A percentile compares a stretch with the other conserved stretches of the same genome.
Evolutionary conservation across 2,797 vertebrate species (phyloP).

Genomic region (Acrossocheilus wenchowensis): DNA sequence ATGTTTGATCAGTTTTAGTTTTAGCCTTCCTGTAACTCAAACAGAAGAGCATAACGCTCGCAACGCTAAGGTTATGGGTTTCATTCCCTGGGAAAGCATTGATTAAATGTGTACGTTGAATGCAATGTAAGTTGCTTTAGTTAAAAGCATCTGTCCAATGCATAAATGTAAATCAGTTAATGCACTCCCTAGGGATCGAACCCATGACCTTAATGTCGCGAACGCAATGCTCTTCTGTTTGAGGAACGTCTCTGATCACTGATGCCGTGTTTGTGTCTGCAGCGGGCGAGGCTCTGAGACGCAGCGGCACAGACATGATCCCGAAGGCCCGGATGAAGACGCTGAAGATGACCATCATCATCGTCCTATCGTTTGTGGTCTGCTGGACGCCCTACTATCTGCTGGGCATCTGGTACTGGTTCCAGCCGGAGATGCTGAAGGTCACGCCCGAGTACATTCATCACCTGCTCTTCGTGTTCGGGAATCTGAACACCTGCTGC

Average conservation of each 20-base stretch:
- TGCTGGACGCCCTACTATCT: constrained; percentile 93
- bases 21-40: background rate
- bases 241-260: background rate
- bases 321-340: constrained; percentile 90
- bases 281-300: constrained; percentile 78
- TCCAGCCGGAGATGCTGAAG: constrained; percentile 83
- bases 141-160: background rate
- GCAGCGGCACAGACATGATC: constrained; percentile 81
- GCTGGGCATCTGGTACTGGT: constrained; percentile 93
- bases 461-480: constrained; percentile 87
- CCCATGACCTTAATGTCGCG: background rate
- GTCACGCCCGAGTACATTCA: constrained; percentile 85
- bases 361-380: constrained; percentile 85
- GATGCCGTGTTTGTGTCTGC: background rate
- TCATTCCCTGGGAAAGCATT: background rate
- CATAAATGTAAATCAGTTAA: background rate
- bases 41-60: no score
- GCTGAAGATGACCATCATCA: constrained; percentile 89
- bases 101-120: background rate
- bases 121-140: background rate
- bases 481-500: constrained; percentile 87
- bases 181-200: background rate
- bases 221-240: background rate
- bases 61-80: background rate
- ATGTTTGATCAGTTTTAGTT: background rate